Conservation (phyloP, 2,888 invertebrate species). For the Physocephala rufipes region DNA sequence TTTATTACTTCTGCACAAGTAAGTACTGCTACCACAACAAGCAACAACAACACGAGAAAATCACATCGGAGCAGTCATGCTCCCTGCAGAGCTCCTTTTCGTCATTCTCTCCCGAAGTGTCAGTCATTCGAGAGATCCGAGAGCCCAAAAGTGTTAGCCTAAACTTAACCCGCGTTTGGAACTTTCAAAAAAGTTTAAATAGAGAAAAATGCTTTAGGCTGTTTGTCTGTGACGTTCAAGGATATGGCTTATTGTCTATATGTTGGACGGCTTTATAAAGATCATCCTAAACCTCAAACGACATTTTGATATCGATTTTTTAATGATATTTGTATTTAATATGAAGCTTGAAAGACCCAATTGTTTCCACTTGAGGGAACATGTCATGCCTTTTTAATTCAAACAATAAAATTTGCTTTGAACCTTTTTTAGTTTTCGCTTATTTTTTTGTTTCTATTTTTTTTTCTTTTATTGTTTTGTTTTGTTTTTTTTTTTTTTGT, state of each 20-base stretch:
- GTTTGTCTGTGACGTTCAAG: background rate
- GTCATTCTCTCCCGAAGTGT: constrained; percentile 21
- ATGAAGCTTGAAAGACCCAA: no score
- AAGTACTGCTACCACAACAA: background rate
- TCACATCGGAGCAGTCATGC: no score
- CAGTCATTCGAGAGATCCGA: background rate
- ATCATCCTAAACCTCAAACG: no score
- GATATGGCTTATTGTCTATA: background rate
- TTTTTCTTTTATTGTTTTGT: background rate
- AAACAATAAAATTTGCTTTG: no score
- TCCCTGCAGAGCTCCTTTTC: constrained; percentile 22
- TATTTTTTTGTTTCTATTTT: background rate
- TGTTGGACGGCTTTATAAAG: constrained; percentile 1
- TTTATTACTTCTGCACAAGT: no score
- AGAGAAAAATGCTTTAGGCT: background rate
- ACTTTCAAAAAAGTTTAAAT: background rate
- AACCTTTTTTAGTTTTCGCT: no score
- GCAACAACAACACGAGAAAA: background rate
- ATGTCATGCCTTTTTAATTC: no score
- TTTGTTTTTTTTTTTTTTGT: background rate
- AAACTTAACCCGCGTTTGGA: background rate
- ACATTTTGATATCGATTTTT: no score
- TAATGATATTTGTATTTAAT: no score
- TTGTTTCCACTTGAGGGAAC: no score
- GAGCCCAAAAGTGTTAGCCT: background rate